phyloP scores from a whole-genome alignment of 2,888 invertebrate genomes.

The Torymus auratus region DNA sequence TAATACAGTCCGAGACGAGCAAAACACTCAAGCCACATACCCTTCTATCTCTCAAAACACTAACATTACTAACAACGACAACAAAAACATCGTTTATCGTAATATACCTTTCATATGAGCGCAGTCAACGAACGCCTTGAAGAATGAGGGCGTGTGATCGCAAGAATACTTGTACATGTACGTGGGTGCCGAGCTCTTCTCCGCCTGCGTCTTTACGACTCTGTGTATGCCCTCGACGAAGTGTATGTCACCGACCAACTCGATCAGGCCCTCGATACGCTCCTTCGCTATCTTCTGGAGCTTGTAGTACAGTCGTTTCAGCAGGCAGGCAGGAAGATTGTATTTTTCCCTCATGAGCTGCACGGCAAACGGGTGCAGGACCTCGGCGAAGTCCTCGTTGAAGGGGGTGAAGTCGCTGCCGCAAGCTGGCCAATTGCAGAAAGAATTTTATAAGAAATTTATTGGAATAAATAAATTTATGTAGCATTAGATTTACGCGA shows the following conservation, averaged over 20 bases:
- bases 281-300: slow-evolving; percentile 57
- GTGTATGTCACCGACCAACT: slow-evolving; percentile 61
- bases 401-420: background rate
- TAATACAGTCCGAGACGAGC: too few species aligned
- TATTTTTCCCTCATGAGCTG: slow-evolving; percentile 52
- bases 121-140: slow-evolving; percentile 49
- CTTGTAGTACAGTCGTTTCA: slow-evolving; percentile 65
- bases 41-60: too few species aligned
- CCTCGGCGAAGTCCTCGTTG: slow-evolving; percentile 1
- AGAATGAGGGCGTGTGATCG: slow-evolving; percentile 57
- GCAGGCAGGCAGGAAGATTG: slow-evolving; percentile 58
- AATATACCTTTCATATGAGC: slow-evolving; percentile 1
- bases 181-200: slow-evolving; percentile 57
- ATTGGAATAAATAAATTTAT: too few species aligned
- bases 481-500: too few species aligned
- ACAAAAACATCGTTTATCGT: too few species aligned
- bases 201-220: slow-evolving; percentile 61
- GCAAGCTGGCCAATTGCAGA: too few species aligned
- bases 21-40: too few species aligned
- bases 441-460: too few species aligned
- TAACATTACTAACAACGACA: too few species aligned
- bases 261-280: slow-evolving; percentile 54
- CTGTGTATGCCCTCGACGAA: slow-evolving; percentile 66
- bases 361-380: slow-evolving; percentile 55
- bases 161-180: slow-evolving; percentile 68